Percentiles rank a stretch among this genome's conserved stretches.
phyloP scores from a whole-genome alignment of 1,140 invertebrate genomes.

The Neotoxoptera formosana region DNA sequence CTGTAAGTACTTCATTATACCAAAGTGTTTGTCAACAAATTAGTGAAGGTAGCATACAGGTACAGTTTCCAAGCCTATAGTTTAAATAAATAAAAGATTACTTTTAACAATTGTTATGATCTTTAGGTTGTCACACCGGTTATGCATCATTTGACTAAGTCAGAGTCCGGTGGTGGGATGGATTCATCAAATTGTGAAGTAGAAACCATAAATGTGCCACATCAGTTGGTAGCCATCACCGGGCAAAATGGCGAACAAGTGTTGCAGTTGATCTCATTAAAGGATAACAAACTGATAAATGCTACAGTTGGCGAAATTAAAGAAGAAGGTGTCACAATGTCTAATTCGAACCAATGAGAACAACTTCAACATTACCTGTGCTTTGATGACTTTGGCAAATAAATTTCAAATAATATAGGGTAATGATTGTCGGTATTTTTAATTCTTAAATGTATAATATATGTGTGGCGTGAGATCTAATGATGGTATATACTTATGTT shows the following conservation, averaged over 20 bases:
- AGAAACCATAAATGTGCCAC: conserved; percentile 73
- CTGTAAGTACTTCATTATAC: conserved; percentile 94
- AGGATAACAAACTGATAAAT: conserved; percentile 78
- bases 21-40: conserved; percentile 91
- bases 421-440: conserved; percentile 30
- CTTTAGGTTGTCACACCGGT: conserved; percentile 72
- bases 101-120: background rate
- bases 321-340: conserved; percentile 36
- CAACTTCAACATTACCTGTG: conserved; percentile 56
- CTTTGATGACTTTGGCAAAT: conserved; percentile 47
- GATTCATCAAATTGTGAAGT: conserved; percentile 66
- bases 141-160: conserved; percentile 82
- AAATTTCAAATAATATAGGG: conserved; percentile 22
- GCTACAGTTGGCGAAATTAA: conserved; percentile 49
- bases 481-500: background rate
- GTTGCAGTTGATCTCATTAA: conserved; percentile 78
- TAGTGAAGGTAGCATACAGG: conserved; percentile 78
- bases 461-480: background rate
- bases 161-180: conserved; percentile 68
- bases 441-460: background rate
- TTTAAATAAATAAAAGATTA: background rate
- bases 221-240: conserved; percentile 78
- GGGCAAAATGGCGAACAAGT: conserved; percentile 76
- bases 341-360: conserved; percentile 55
- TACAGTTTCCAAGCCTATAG: conserved; percentile 62